Percentiles rank a stretch among this genome's conserved stretches.
These are phyloP conservation scores for Oxygymnocypris stewartii DNA, from an alignment of 2,113 vertebrate genomes.

Conservation along the genomic window DNA sequence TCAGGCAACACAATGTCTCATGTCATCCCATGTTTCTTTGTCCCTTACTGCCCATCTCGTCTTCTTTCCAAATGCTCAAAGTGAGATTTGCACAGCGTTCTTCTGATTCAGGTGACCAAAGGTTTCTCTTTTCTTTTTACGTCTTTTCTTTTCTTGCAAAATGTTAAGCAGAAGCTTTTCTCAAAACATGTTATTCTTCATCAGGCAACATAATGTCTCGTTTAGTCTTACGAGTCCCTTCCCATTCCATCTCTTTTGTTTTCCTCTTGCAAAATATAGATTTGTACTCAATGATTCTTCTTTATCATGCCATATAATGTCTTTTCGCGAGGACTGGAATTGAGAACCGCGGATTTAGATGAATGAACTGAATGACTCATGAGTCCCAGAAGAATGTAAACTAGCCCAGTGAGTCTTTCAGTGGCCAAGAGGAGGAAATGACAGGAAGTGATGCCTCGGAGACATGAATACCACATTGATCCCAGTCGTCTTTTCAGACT, in stretches of 20 bases:
- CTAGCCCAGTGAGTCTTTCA: conserved; percentile 7
- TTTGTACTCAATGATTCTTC: conserved; percentile 1
- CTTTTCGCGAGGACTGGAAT: not conserved
- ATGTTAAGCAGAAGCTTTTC: not conserved
- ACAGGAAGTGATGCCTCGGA: conserved; percentile 22
- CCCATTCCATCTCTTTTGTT: not conserved
- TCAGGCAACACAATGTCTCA: not conserved
- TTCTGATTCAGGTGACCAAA: not conserved
- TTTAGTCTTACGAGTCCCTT: not conserved
- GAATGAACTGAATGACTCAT: conserved; percentile 41
- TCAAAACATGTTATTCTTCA: not conserved
- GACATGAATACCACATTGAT: conserved; percentile 25
- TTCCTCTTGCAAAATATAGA: not conserved
- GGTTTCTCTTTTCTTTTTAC: not conserved
- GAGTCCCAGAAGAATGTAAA: conserved; percentile 29
- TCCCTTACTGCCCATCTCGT: not conserved
- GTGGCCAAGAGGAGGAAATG: conserved; percentile 17
- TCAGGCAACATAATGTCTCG: not conserved
- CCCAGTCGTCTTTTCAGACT: conserved; percentile 16
- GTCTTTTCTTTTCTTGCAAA: not conserved
- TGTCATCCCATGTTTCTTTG: not conserved
- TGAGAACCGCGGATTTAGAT: conserved; percentile 20
- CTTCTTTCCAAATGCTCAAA: not conserved
- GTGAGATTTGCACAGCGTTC: not conserved
- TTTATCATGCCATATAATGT: not conserved